A percentile compares a stretch with the other conserved stretches of the same genome.
Evolutionary conservation across 2,113 vertebrate genomes (phyloP).

Genomic region (Ailurus styani): DNA sequence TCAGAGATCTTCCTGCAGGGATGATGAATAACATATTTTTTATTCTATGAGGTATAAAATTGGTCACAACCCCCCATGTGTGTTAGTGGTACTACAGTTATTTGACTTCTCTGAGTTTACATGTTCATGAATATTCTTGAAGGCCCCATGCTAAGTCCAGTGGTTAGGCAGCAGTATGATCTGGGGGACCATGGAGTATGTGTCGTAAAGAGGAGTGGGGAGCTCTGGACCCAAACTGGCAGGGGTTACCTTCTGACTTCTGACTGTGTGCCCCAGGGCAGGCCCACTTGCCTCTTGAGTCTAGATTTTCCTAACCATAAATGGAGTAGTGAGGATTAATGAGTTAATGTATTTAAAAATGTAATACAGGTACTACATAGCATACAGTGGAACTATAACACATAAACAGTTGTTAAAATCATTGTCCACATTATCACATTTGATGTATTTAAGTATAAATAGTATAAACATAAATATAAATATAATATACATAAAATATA

Average conservation of each 20-base stretch:
- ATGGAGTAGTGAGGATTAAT: background rate
- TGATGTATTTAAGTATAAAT: background rate
- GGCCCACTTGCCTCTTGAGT: background rate
- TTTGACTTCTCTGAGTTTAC: background rate
- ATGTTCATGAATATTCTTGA: background rate
- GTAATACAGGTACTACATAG: background rate
- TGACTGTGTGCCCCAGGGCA: background rate
- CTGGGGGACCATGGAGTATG: too few relatives aligned
- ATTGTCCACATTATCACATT: background rate
- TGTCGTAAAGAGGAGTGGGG: accelerated
- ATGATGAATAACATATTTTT: background rate
- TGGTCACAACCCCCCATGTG: background rate
- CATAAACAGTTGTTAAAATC: accelerated
- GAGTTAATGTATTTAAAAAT: background rate
- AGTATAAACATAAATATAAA: background rate
- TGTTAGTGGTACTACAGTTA: background rate
- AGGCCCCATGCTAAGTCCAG: background rate
- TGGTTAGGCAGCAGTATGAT: background rate
- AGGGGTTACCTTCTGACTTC: background rate
- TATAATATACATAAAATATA: too few relatives aligned
- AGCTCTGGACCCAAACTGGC: background rate
- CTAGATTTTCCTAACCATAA: background rate
- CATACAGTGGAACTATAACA: background rate
- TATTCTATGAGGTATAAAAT: background rate
- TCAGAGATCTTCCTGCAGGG: background rate